A percentile compares a stretch with the other conserved stretches of the same genome.
Conservation (phyloP, 1,140 invertebrate species). For the Drosophila sechellia region DNA sequence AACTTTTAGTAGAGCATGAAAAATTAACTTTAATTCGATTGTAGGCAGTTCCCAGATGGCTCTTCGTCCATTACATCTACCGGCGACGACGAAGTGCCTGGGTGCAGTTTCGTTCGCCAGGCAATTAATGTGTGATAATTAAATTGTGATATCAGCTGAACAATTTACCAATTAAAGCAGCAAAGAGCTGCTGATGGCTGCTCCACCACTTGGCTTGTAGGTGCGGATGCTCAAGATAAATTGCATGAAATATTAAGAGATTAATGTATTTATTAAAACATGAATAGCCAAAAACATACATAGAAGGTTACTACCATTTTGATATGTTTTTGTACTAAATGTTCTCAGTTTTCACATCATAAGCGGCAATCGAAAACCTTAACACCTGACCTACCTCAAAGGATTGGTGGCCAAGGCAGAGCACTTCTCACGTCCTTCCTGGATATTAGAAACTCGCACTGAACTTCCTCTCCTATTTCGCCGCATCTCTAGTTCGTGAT, state of each 20-base stretch:
- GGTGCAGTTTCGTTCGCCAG: constrained; percentile 31
- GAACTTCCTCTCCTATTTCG: constrained; percentile 11
- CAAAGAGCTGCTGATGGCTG: constrained; percentile 15
- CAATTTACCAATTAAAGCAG: constrained; percentile 47
- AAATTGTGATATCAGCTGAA: constrained; percentile 50
- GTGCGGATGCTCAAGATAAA: constrained; percentile 1
- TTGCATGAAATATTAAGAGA: neutral
- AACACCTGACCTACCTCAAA: constrained; percentile 26
- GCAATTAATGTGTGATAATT: constrained; percentile 62
- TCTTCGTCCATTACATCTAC: neutral
- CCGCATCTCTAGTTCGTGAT: constrained; percentile 18
- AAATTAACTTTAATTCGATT: constrained; percentile 62
- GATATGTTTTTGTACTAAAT: neutral
- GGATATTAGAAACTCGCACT: constrained; percentile 1
- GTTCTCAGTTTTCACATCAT: neutral
- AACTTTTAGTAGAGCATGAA: constrained; percentile 69
- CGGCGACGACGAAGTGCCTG: neutral
- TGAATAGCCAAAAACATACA: too few species aligned
- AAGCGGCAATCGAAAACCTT: neutral
- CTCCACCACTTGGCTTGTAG: neutral
- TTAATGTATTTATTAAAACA: too few species aligned
- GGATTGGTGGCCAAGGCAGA: neutral
- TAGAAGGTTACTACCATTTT: too few species aligned
- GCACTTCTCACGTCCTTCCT: constrained; percentile 34
- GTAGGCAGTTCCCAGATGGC: constrained; percentile 35